A percentile compares a stretch with the other conserved stretches of the same genome.
These are phyloP conservation scores for Carterocephalus palaemon DNA, from an alignment of 2,888 invertebrate species.

Conservation along the genomic window DNA sequence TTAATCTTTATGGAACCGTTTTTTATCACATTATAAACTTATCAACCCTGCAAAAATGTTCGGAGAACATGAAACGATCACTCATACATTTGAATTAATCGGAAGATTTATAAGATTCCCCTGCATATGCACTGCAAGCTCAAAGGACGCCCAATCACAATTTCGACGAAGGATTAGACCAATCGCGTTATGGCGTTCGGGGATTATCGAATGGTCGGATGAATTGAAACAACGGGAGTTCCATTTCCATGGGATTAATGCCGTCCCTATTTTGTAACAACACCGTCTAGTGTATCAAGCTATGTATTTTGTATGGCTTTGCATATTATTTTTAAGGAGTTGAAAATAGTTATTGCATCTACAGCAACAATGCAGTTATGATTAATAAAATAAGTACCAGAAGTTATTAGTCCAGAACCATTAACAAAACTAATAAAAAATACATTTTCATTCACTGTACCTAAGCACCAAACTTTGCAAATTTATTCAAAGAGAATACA, in stretches of 20 bases:
- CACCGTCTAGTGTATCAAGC: constrained; percentile 15
- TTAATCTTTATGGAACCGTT: too few relatives aligned
- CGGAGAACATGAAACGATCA: neutral
- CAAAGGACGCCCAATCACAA: constrained; percentile 17
- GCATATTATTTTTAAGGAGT: constrained; percentile 23
- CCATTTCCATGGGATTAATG: constrained; percentile 45
- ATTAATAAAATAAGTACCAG: too few relatives aligned
- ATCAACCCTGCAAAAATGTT: neutral
- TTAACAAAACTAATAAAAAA: too few relatives aligned
- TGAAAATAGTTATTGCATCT: too few relatives aligned
- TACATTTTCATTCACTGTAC: too few relatives aligned
- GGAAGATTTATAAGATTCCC: constrained; percentile 9
- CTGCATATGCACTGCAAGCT: constrained; percentile 8
- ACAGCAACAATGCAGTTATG: too few relatives aligned
- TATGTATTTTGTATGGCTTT: constrained; percentile 21
- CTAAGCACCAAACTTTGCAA: too few relatives aligned
- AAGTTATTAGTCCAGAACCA: too few relatives aligned
- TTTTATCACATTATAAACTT: too few relatives aligned
- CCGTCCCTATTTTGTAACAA: constrained; percentile 29
- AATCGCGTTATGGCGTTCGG: constrained; percentile 37
- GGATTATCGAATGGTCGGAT: constrained; percentile 47
- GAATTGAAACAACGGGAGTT: constrained; percentile 41
- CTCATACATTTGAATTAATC: constrained; percentile 7
- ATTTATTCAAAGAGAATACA: too few relatives aligned
- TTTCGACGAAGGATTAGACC: constrained; percentile 35